phyloP scores from a whole-genome alignment of 2,113 vertebrate genomes.

The Lophura nycthemera region DNA sequence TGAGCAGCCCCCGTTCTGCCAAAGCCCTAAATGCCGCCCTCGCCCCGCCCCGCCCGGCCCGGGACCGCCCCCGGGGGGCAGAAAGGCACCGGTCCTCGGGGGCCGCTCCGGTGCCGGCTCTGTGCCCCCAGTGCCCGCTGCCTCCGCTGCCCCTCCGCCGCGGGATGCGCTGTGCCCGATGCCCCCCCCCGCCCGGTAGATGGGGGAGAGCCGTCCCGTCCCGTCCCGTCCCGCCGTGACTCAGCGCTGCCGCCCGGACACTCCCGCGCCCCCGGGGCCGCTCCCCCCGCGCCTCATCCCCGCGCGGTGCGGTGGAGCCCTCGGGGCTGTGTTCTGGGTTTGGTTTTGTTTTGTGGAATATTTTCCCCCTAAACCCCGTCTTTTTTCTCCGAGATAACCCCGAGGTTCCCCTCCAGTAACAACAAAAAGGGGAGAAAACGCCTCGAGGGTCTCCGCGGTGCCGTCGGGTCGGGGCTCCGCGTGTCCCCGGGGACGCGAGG shows the following conservation, averaged over 20 bases:
- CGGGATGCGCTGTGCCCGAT: background rate
- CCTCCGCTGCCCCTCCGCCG: no score
- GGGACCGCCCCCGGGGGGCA: slow-evolving; percentile 24
- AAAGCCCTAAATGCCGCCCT: slow-evolving; percentile 83
- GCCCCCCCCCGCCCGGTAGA: background rate
- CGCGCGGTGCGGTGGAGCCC: background rate
- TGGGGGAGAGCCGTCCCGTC: background rate
- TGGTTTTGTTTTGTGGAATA: background rate
- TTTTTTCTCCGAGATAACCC: background rate
- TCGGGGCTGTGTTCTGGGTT: background rate
- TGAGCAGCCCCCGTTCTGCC: slow-evolving; percentile 86
- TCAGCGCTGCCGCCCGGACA: background rate
- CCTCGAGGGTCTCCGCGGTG: background rate
- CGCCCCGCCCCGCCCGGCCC: slow-evolving; percentile 78
- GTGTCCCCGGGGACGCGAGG: background rate
- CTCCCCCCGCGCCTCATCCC: background rate
- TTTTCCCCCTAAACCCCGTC: background rate
- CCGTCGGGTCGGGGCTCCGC: rapidly evolving
- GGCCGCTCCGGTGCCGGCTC: background rate
- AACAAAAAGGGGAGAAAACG: rapidly evolving
- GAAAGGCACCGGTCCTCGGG: background rate
- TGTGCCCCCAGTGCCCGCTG: background rate
- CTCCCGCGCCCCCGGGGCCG: slow-evolving; percentile 30
- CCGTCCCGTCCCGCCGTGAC: background rate
- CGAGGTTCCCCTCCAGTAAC: rapidly evolving